Percentiles rank a stretch among this genome's conserved stretches.
phyloP scores from a whole-genome alignment of 2,888 invertebrate genomes.

The Elysia crispata region DNA sequence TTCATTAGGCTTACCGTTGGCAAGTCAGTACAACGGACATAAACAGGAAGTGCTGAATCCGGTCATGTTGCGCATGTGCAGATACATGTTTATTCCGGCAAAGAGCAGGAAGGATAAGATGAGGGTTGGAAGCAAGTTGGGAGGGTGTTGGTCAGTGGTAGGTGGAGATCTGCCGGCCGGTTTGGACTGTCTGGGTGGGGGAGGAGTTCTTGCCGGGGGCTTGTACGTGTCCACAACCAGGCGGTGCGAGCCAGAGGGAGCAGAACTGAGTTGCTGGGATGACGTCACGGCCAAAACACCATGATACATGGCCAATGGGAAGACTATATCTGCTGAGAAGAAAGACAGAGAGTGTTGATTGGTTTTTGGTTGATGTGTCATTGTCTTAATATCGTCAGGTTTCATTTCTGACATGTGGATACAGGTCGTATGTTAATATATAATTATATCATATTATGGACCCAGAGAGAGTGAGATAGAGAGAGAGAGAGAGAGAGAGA shows the following conservation, averaged over 20 bases:
- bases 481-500: no score
- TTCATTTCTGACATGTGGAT: no score
- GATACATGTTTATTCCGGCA: constrained; percentile 28
- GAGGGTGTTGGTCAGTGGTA: neutral
- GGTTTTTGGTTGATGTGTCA: no score
- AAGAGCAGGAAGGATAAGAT: constrained; percentile 30
- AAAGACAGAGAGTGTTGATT: neutral
- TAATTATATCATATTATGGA: no score
- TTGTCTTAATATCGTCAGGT: no score
- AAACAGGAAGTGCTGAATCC: constrained; percentile 1
- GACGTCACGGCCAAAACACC: no score
- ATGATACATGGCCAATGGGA: constrained; percentile 27
- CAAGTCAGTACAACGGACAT: constrained; percentile 5
- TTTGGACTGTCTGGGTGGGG: no score
- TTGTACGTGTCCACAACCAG: neutral
- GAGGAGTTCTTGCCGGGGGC: no score
- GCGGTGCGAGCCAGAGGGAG: neutral
- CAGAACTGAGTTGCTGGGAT: no score
- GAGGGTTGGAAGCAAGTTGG: neutral
- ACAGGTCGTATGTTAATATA: no score
- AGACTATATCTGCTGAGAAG: neutral
- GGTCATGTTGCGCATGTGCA: constrained; percentile 31
- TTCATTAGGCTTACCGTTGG: no score
- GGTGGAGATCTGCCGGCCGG: neutral
- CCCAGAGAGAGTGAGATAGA: no score